Conservation (phyloP, 1,140 invertebrate species). For the Brachionus rotundiformis region DNA sequence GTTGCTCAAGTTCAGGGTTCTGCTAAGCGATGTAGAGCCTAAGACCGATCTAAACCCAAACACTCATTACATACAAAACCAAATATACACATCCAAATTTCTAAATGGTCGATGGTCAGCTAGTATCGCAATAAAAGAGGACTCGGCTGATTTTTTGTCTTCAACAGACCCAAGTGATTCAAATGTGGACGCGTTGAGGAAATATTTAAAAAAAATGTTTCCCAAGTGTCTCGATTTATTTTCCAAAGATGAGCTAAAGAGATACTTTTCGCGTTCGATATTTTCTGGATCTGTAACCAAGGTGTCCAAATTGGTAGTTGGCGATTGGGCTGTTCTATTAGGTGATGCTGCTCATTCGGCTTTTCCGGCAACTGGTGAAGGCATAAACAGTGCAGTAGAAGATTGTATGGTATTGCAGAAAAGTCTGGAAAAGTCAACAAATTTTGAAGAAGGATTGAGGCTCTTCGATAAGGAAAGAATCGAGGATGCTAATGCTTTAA, state of each 20-base stretch:
- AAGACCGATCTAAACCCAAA: not conserved
- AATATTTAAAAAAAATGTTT: conserved; percentile 21
- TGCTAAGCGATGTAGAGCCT: not conserved
- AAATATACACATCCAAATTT: conserved; percentile 37
- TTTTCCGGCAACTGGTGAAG: not conserved
- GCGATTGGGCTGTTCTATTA: not conserved
- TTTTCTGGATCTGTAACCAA: not conserved
- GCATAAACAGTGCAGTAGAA: not conserved
- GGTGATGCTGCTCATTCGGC: not conserved
- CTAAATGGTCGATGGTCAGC: not conserved
- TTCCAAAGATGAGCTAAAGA: not conserved
- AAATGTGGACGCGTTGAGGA: conserved; percentile 1
- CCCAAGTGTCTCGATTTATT: conserved; percentile 10
- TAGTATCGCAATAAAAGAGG: not conserved
- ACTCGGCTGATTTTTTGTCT: not conserved
- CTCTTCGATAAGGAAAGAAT: not conserved
- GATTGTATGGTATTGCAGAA: not conserved
- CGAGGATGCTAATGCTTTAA: conserved; percentile 7
- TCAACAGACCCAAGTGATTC: not conserved
- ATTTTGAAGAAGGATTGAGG: not conserved
- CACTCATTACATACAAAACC: conserved; percentile 39
- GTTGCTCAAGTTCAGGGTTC: not conserved
- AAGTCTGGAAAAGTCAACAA: not conserved
- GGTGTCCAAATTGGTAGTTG: not conserved
- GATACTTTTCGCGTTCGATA: not conserved